Base-by-base conservation (phyloP, 1,140 invertebrate species). In the Calliopsis andreniformis region DNA sequence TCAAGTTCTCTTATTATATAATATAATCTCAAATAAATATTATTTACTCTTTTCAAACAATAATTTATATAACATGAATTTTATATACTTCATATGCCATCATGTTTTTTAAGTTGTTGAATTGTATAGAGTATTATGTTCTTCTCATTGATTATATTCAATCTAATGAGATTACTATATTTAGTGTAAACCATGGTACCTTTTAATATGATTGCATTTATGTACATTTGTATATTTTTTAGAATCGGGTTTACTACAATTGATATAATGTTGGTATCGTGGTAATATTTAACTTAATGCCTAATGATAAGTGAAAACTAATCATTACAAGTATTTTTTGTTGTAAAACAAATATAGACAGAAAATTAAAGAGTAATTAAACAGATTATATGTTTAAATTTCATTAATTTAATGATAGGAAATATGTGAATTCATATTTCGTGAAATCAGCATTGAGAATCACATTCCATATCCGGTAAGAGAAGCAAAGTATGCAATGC, bases 401-500 rank as follows among this genome's bases (percentile, higher is more conserved):
- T 32, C 3, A 55, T 14, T 39, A 39, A 64, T 28, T 35, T n/a
- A 6, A 23, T 49, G 0, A 73, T 20, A 10, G 25, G 18, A 47
- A 43, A 30, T 23, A 39, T 68, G 16, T 5, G n/a, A 42, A 23
- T 67, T 14, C 25, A 32, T 20, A 39, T 14, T 28, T 42, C 18
- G 12, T 16, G 43, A 70, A 53, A 68, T 59, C 68, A 75, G 75
- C 83, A 80, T 84, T 80, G 87, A 88, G 80, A 84, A 87, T 90
- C 87, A 71, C 83, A 87, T 90, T 84, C 62, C 73, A 72, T 78
- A 82, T 78, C 85, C 87, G 76, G 87, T 87, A 84, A 78, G 78
- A 68, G 84, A 87, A 73, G 70, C 81, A 84, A 73, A 55, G 51
- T 51, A 88, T 83, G 72, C 83, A 87, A 82, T 92, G 90, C 91